Evolutionary conservation across 2,888 invertebrate species (phyloP), one percentile per base, ranked within the genome.

Genomic region (Drosophila dives): DNA sequence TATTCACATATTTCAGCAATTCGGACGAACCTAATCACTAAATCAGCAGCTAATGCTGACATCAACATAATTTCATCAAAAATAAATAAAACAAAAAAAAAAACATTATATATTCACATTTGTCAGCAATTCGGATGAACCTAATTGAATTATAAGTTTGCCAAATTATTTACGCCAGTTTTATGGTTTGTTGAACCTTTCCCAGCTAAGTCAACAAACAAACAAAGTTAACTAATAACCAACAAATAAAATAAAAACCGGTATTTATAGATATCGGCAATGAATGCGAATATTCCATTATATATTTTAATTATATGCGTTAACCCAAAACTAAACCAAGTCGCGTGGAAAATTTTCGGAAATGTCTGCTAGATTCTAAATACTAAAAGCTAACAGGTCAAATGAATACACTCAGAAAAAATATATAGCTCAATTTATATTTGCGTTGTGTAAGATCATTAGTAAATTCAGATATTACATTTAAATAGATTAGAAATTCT

Each of bases 111-210:
- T 23, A 29, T 12, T 32, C 40, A 34, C 23, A 68, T 77, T 84
- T 78, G 70, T 77, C 83, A 72, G 67, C 80, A 48, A 51, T 34
- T 32, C 58, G 49, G 53, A 36, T 29, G 20, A 49, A 49, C 10
- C 34, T 36, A 65, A 65, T 64, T 53, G 10, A 69, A 60, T 50
- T 36, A 45, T 54, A 61, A 51, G 64, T 61, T 68, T 50, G 66
- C 40, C 54, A 54, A 59, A 55, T 64, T 59, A 59, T 58, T 56
- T 40, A 72, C 49, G 42, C 26, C 56, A 48, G n/a, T 50, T 49
- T 33, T 15, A 48, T 71, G 75, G 89, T 86, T 89, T 84, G 64
- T 84, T 86, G 89, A 85, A 85, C 89, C 69, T 76, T 49, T 70
- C 36, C 36, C 59, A 64, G 59, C 59, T 11, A 26, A 42, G 65